Conservation (phyloP, 2,888 invertebrate genomes). For the Corythucha ciliata region DNA sequence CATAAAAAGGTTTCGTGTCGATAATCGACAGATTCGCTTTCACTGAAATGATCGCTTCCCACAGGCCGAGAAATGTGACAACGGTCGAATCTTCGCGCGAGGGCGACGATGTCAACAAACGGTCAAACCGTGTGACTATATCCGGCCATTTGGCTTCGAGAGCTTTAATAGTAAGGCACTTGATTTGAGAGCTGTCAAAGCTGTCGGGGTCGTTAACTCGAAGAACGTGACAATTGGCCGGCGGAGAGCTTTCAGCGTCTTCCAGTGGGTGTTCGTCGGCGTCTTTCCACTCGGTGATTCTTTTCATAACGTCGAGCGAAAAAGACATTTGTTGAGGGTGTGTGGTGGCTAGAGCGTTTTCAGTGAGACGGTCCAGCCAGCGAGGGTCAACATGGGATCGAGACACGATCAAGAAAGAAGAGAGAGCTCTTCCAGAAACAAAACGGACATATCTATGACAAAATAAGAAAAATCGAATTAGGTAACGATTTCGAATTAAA, state of each 20-base stretch:
- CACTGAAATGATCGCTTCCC: slow-evolving; percentile 85
- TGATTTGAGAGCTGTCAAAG: slow-evolving; percentile 59
- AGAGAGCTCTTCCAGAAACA: slow-evolving; percentile 67
- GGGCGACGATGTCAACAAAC: slow-evolving; percentile 43
- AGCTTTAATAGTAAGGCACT: slow-evolving; percentile 75
- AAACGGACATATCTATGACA: too few relatives aligned
- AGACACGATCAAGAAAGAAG: slow-evolving; percentile 73
- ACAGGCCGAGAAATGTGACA: slow-evolving; percentile 71
- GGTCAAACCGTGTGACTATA: slow-evolving; percentile 55
- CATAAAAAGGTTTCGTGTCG: slow-evolving; percentile 81
- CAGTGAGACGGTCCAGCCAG: slow-evolving; percentile 59
- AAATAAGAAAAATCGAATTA: too few relatives aligned
- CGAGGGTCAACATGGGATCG: slow-evolving; percentile 70
- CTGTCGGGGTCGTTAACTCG: slow-evolving; percentile 65
- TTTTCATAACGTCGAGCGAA: slow-evolving; percentile 72
- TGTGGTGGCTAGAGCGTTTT: slow-evolving; percentile 52
- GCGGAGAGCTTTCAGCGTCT: slow-evolving; percentile 48
- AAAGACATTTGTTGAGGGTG: slow-evolving; percentile 64
- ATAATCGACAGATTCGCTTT: slow-evolving; percentile 82
- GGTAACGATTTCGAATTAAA: too few relatives aligned
- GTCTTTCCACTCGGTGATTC: slow-evolving; percentile 84
- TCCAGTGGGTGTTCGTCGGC: slow-evolving; percentile 69
- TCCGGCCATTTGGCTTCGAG: slow-evolving; percentile 77
- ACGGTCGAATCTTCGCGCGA: slow-evolving; percentile 45
- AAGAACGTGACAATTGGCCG: slow-evolving; percentile 39